Conservation (phyloP, 2,888 invertebrate species). For the Drosophila mayaguana region DNA sequence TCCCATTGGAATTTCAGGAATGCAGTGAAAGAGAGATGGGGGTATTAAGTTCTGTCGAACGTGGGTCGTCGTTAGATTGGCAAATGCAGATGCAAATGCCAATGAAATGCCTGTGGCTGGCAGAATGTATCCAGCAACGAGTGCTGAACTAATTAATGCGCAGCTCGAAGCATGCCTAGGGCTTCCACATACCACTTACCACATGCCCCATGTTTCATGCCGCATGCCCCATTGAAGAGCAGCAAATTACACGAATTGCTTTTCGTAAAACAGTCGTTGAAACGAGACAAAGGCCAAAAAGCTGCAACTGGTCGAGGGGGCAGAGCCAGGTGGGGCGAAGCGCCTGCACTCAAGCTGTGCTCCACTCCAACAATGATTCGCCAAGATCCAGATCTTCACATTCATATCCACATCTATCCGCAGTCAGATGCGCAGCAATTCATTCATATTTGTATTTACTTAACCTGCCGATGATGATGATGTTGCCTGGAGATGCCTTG, state of each 20-base stretch:
- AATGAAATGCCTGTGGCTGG: conserved; percentile 73
- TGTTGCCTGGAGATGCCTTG: conserved; percentile 60
- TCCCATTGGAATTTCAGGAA: conserved; percentile 56
- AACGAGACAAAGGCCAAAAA: conserved; percentile 38
- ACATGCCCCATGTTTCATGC: conserved; percentile 8
- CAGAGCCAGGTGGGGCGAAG: conserved; percentile 1
- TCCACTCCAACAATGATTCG: conserved; percentile 70
- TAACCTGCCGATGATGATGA: conserved; percentile 67
- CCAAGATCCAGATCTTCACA: conserved; percentile 66
- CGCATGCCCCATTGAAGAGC: conserved; percentile 11
- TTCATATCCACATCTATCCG: conserved; percentile 31
- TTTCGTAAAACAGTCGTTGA: conserved; percentile 45
- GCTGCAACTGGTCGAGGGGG: conserved; percentile 4
- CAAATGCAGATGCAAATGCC: conserved; percentile 40
- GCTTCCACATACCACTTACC: conserved; percentile 49
- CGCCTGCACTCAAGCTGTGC: conserved; percentile 62
- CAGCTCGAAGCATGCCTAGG: conserved; percentile 54
- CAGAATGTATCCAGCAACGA: conserved; percentile 62
- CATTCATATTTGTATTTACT: conserved; percentile 78
- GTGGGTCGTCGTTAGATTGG: conserved; percentile 12
- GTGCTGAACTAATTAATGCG: conserved; percentile 74
- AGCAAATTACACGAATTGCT: conserved; percentile 65
- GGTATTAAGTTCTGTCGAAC: conserved; percentile 59
- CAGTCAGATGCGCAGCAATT: conserved; percentile 56
- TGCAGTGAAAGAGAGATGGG: conserved; percentile 29